Base-by-base conservation (phyloP, 2,888 invertebrate genomes). In the Cyrtodaria siliqua region DNA sequence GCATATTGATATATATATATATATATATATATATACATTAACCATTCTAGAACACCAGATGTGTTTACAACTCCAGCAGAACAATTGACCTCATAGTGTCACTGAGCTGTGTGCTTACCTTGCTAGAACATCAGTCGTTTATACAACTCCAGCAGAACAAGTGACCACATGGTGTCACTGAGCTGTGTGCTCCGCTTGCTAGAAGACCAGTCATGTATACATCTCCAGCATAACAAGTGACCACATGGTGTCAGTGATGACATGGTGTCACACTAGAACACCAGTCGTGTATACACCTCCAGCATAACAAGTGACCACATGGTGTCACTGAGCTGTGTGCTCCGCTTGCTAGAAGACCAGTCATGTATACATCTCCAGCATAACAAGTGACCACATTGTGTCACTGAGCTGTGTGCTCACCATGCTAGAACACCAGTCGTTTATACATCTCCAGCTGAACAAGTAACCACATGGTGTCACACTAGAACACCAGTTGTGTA, bases 301-400 rank as follows among this genome's bases (percentile, higher is more conserved):
- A 97, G 91, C 97, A 97, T 92, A 96, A 97, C 40, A 97, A 92
- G 93, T 97, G 97, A 0, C 97, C 97, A 93, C 97, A 97, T 0
- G 95, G 95, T 1, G 96, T 96, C 0, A 95, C 93, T 57, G 96
- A 95, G 1, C 95, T 94, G 75, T 95, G 93, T 55, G 93, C 93
- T 47, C 94, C n/a, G n/a, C 86, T 92, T 92, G 14, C 83, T 85
- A 26, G 74, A 72, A 59, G 90, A 90, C 91, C 92, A 92, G 64
- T 92, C 90, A 57, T 87, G 88, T 38, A 93, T 92, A 91, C 97
- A 97, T 63, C 93, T 93, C 97, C 97, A 97, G 91, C 97, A 97
- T 92, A 96, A 97, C 40, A 97, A 92, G 93, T 97, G 97, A 0
- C 97, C 97, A 93, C 97, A 97, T 0, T 95, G 95, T 1, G 96